Conservation (phyloP, 2,113 vertebrate genomes). For the Antennarius striatus region DNA sequence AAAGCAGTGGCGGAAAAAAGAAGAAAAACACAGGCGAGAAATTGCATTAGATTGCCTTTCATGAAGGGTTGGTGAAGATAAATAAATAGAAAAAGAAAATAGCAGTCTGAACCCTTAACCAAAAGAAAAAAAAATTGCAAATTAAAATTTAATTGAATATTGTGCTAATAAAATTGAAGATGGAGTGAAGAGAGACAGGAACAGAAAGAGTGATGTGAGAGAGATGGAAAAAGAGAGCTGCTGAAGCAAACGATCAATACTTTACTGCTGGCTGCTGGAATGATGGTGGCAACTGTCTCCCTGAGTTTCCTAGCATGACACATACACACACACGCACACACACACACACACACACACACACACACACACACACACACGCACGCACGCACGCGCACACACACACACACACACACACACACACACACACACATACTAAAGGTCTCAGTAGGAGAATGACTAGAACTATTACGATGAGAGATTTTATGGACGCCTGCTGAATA, state of each 20-base stretch:
- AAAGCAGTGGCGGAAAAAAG: background rate
- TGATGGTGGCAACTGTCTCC: constrained; percentile 70
- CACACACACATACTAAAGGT: too few relatives aligned
- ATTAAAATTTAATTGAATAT: background rate
- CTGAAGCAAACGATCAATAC: constrained; percentile 70
- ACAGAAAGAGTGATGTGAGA: constrained; percentile 34
- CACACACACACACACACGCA: constrained; percentile 10
- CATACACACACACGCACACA: constrained; percentile 19
- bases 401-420: too few relatives aligned
- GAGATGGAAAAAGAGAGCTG: constrained; percentile 35
- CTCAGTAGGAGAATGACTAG: background rate
- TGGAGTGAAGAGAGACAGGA: constrained; percentile 6
- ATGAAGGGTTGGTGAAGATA: background rate
- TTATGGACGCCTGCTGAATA: constrained; percentile 28
- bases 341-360: constrained; percentile 25
- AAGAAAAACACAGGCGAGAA: background rate
- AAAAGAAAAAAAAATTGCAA: too few relatives aligned
- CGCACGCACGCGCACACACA: constrained; percentile 1
- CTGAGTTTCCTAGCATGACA: constrained; percentile 53
- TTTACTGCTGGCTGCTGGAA: constrained; percentile 63
- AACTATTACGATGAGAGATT: constrained; percentile 28
- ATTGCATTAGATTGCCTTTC: background rate
- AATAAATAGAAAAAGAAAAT: too few relatives aligned
- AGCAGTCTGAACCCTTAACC: too few relatives aligned
- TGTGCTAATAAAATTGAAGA: background rate